Conservation (phyloP, 2,888 invertebrate genomes). For the Caenorhabditis zanzibari region DNA sequence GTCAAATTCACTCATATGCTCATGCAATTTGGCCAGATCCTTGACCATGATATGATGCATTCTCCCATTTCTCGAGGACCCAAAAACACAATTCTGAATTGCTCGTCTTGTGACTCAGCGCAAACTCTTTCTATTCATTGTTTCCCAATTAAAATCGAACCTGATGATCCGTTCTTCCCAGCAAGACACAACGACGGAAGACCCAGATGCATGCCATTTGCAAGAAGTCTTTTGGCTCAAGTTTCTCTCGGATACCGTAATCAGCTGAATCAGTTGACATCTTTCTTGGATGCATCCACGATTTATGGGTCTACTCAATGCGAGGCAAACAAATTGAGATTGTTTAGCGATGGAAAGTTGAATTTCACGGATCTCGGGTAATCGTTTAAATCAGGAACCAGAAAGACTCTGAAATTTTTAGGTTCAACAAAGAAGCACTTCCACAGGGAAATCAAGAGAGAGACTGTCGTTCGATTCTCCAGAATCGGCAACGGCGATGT, state of each 20-base stretch:
- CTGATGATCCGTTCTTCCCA: constrained; percentile 92
- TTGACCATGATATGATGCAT: constrained; percentile 96
- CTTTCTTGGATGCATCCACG: constrained; percentile 89
- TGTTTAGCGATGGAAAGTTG: constrained; percentile 85
- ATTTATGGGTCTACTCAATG: constrained; percentile 94
- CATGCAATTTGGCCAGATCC: constrained; percentile 95
- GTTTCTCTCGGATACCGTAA: constrained; percentile 87
- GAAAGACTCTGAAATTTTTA: constrained; percentile 21
- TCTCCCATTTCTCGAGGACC: constrained; percentile 88
- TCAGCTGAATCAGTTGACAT: constrained; percentile 93
- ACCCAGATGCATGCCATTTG: constrained; percentile 93
- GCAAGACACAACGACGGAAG: constrained; percentile 91
- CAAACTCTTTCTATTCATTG: constrained; percentile 95
- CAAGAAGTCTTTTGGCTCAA: constrained; percentile 95
- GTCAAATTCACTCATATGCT: constrained; percentile 84
- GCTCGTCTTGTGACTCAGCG: constrained; percentile 90
- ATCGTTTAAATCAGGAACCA: not conserved
- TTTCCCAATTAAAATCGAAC: constrained; percentile 93
- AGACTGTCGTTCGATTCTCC: constrained; percentile 78
- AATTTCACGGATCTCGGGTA: constrained; percentile 83
- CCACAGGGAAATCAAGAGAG: constrained; percentile 83
- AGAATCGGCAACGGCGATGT: constrained; percentile 58
- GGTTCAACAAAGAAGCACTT: constrained; percentile 82
- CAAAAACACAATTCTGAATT: constrained; percentile 81
- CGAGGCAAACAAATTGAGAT: constrained; percentile 89